phyloP scores from a whole-genome alignment of 2,888 invertebrate genomes.

The Heliconius aoede region DNA sequence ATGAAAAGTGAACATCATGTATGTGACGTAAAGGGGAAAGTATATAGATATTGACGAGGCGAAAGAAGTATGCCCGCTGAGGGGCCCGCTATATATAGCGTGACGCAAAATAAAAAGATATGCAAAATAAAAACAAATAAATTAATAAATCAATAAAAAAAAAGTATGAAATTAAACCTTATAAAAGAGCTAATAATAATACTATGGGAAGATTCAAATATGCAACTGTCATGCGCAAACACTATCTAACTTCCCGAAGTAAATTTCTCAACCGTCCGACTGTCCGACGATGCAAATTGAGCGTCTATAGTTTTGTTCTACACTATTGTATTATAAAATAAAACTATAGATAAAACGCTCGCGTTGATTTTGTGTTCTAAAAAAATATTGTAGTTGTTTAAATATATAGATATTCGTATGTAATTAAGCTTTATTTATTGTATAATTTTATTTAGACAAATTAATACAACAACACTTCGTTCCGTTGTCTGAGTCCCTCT shows the following conservation, averaged over 20 bases:
- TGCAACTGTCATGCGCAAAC: constrained; percentile 28
- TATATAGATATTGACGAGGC: too few species aligned
- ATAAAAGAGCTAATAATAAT: background rate
- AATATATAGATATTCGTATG: background rate
- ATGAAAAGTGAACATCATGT: too few species aligned
- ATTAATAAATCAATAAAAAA: background rate
- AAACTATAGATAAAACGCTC: background rate
- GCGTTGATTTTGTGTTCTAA: background rate
- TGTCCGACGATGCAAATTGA: constrained; percentile 40
- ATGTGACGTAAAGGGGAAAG: too few species aligned
- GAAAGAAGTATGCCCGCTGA: too few species aligned
- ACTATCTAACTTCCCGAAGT: constrained; percentile 33
- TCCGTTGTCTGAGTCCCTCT: too few species aligned
- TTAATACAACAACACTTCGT: too few species aligned
- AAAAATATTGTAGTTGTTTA: background rate
- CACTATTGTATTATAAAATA: background rate
- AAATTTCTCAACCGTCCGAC: constrained; percentile 44
- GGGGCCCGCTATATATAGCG: too few species aligned
- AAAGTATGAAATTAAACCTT: background rate
- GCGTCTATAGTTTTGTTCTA: constrained; percentile 20
- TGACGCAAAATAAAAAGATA: too few species aligned
- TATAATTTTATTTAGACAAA: too few species aligned
- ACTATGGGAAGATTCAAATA: constrained; percentile 9
- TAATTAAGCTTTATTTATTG: too few species aligned
- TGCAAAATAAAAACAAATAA: too few species aligned